Conservation (phyloP, 2,113 vertebrate species). For the Daphoenositta chrysoptera region DNA sequence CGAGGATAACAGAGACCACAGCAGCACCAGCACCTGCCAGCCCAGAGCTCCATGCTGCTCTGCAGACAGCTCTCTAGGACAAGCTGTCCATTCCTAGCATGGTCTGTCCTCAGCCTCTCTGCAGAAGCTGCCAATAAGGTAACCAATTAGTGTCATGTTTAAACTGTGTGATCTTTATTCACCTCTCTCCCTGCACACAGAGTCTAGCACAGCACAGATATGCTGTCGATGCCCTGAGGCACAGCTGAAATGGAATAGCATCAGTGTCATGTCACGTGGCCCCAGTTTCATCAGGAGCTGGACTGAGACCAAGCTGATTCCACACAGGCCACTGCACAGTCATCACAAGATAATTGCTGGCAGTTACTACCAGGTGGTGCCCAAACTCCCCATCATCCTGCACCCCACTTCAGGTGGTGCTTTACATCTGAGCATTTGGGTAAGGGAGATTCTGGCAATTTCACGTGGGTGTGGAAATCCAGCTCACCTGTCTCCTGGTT, state of each 20-base stretch:
- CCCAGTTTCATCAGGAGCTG: background rate
- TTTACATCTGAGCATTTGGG: background rate
- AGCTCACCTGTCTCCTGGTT: conserved; percentile 89
- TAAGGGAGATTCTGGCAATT: background rate
- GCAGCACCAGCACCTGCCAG: background rate
- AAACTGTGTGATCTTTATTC: conserved; percentile 13
- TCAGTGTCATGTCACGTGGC: background rate
- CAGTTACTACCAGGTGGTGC: background rate
- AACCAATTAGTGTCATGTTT: background rate
- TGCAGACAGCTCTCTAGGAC: background rate
- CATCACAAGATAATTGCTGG: background rate
- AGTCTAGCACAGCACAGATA: background rate
- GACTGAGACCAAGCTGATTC: background rate
- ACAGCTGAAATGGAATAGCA: background rate
- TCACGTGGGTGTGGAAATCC: background rate
- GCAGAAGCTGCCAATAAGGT: background rate
- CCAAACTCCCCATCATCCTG: background rate
- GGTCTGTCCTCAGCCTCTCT: background rate
- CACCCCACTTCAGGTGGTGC: background rate
- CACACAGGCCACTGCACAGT: background rate
- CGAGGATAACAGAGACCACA: background rate
- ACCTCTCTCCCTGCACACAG: background rate
- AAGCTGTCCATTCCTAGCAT: background rate
- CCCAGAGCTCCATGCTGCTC: background rate
- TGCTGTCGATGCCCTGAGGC: background rate